Evolutionary conservation across 1,140 invertebrate species (phyloP).

Genomic region (Magallana ariakensis): DNA sequence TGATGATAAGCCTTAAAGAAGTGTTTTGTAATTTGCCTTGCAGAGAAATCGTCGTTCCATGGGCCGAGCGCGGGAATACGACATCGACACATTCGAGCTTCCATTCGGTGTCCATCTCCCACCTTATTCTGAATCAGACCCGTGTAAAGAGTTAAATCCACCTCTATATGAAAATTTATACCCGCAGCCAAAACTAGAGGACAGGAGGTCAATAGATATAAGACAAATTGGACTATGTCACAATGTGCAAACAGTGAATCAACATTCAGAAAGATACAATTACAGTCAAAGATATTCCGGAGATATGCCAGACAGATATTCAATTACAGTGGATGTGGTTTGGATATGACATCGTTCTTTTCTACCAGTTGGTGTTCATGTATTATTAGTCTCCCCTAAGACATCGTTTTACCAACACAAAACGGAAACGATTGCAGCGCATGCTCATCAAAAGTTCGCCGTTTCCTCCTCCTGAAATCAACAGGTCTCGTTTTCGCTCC

Average conservation of each 20-base stretch:
- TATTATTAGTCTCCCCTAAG: not conserved
- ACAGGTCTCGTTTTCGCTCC: not conserved
- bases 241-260: constrained; percentile 44
- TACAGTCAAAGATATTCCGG: constrained; percentile 4
- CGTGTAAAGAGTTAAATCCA: constrained; percentile 66
- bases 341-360: constrained; percentile 55
- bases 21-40: not conserved
- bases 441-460: not conserved
- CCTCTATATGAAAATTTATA: constrained; percentile 67
- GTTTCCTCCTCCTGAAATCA: not conserved
- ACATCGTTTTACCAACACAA: not conserved
- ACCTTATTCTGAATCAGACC: constrained; percentile 67
- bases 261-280: constrained; percentile 34
- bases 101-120: constrained; percentile 72
- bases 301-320: constrained; percentile 53
- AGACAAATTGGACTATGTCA: constrained; percentile 46
- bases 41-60: constrained; percentile 47
- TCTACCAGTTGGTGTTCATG: not conserved
- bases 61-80: constrained; percentile 53
- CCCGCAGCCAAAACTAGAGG: constrained; percentile 50
- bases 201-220: constrained; percentile 34
- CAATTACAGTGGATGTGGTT: constrained; percentile 62
- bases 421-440: not conserved
- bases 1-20: too few relatives aligned
- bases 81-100: constrained; percentile 68